Evolutionary conservation across 2,113 vertebrate species (phyloP).

Genomic region (Cephalopholis sonnerati): DNA sequence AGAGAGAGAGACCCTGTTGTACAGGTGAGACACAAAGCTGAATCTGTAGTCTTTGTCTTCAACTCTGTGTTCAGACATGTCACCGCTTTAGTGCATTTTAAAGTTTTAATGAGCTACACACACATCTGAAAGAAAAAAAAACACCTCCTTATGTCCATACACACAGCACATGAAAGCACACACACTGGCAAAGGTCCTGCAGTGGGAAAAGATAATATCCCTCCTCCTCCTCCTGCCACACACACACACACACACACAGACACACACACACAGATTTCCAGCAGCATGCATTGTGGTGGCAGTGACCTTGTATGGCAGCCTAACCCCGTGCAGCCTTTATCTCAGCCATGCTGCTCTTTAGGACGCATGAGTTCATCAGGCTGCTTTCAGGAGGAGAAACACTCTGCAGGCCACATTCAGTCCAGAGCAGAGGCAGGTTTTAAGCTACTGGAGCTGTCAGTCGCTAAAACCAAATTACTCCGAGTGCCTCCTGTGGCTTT

Average conservation of each 20-base stretch:
- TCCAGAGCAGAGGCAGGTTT: constrained; percentile 14
- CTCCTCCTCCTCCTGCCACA: not conserved
- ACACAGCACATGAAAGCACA: not conserved
- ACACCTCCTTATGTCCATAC: not conserved
- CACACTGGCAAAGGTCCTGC: constrained; percentile 4
- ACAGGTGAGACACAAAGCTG: constrained; percentile 39
- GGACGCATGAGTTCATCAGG: constrained; percentile 14
- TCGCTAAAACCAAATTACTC: constrained; percentile 9
- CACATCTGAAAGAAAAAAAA: not conserved
- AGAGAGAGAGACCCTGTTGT: not conserved
- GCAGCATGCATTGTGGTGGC: constrained; percentile 3
- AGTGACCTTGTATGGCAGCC: constrained; percentile 50
- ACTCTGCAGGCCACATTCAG: constrained; percentile 32
- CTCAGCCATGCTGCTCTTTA: constrained; percentile 21
- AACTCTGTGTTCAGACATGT: not conserved
- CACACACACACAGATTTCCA: not conserved
- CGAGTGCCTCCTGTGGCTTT: constrained; percentile 9
- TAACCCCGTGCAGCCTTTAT: constrained; percentile 22
- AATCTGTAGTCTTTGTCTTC: constrained; percentile 3
- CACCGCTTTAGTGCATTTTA: not conserved
- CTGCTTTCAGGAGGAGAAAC: constrained; percentile 12
- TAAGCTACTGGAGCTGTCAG: constrained; percentile 6
- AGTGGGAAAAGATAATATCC: constrained; percentile 6
- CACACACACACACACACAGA: constrained; percentile 2
- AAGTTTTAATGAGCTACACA: constrained; percentile 31